Evolutionary conservation across 1,140 invertebrate genomes (phyloP).

Genomic region (Bombus consobrinus): DNA sequence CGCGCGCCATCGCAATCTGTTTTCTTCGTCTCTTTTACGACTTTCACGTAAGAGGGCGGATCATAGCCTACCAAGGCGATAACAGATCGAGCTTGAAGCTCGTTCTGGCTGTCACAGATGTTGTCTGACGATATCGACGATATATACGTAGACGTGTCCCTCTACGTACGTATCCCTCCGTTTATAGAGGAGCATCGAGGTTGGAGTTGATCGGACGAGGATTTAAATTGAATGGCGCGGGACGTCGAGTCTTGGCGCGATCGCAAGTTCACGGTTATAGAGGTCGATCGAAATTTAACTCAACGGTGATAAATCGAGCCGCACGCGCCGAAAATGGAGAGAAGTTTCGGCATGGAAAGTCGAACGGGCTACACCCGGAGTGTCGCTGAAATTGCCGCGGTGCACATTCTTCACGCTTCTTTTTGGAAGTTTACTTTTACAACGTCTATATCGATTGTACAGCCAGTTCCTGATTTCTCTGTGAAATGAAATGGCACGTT

Average conservation of each 20-base stretch:
- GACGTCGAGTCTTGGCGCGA: not conserved
- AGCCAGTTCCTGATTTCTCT: not conserved
- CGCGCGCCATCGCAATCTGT: not conserved
- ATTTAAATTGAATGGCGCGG: slow-evolving; percentile 36
- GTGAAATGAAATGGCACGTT: not conserved
- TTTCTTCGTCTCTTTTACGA: slow-evolving; percentile 27
- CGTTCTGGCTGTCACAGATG: slow-evolving; percentile 12
- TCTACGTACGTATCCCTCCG: not conserved
- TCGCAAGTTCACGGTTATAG: slow-evolving; percentile 28
- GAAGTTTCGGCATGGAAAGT: not conserved
- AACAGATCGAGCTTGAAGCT: not conserved
- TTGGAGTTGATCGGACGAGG: not conserved
- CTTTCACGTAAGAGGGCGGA: slow-evolving; percentile 16
- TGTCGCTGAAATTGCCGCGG: not conserved
- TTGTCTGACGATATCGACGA: not conserved
- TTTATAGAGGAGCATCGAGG: not conserved
- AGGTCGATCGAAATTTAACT: slow-evolving; percentile 26
- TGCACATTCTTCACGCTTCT: not conserved
- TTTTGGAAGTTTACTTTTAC: not conserved
- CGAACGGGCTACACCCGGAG: not conserved
- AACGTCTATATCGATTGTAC: not conserved
- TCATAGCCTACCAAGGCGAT: not conserved
- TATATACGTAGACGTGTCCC: not conserved
- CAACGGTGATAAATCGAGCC: slow-evolving; percentile 3
- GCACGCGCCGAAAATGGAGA: slow-evolving; percentile 4